phyloP scores from a whole-genome alignment of 2,888 invertebrate species.

The Caenorhabditis virilis region DNA sequence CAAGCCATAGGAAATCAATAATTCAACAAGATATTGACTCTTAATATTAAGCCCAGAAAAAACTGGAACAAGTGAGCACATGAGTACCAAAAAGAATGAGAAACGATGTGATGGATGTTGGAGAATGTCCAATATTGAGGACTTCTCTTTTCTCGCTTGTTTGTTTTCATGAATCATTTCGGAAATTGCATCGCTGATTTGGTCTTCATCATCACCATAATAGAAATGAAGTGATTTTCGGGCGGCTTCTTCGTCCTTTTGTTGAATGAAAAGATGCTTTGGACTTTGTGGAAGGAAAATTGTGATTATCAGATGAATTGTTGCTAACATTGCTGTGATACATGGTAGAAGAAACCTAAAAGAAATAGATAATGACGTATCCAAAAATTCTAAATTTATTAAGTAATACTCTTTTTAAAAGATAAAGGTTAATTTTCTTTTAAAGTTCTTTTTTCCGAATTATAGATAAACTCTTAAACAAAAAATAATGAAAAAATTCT shows the following conservation, averaged over 20 bases:
- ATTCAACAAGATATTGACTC: conserved; percentile 55
- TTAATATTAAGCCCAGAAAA: conserved; percentile 61
- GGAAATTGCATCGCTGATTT: conserved; percentile 11
- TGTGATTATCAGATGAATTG: conserved; percentile 49
- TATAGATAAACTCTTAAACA: neutral
- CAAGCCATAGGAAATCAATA: conserved; percentile 56
- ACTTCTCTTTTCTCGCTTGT: conserved; percentile 16
- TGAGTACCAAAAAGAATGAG: conserved; percentile 51
- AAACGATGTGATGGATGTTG: conserved; percentile 22
- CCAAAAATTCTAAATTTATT: too few relatives aligned
- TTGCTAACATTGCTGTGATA: conserved; percentile 42
- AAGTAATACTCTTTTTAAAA: too few relatives aligned
- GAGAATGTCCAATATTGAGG: conserved; percentile 24
- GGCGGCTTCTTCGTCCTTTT: conserved; percentile 42
- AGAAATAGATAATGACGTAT: neutral
- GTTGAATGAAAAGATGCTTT: conserved; percentile 63
- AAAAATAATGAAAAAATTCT: conserved; percentile 17
- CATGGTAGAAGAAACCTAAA: conserved; percentile 43
- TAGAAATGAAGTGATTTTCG: conserved; percentile 52
- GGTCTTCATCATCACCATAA: conserved; percentile 51
- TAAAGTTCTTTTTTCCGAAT: too few relatives aligned
- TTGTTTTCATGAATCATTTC: conserved; percentile 38
- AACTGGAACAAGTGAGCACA: conserved; percentile 58
- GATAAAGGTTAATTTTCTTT: too few relatives aligned
- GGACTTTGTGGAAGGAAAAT: conserved; percentile 59